Percentiles rank a stretch among this genome's conserved stretches.
Conservation (phyloP, 2,888 invertebrate genomes). For the Craniophora ligustri region DNA sequence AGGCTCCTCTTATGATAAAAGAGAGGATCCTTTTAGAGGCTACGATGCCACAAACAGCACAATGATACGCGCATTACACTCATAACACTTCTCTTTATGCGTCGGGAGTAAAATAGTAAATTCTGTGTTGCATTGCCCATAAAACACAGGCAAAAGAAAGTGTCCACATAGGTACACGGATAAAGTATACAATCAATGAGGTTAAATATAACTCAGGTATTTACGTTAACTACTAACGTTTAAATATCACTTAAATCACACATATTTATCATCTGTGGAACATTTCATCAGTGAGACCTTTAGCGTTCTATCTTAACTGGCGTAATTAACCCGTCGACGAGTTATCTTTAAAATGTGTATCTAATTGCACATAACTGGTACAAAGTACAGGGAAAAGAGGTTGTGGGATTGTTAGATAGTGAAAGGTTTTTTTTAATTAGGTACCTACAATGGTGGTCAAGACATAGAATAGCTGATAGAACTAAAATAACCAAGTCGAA, state of each 20-base stretch:
- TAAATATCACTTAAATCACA: conserved; percentile 58
- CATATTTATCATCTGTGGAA: conserved; percentile 58
- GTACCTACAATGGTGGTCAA: too few species aligned
- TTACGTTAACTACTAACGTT: conserved; percentile 45
- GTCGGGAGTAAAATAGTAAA: background rate
- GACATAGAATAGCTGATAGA: too few species aligned
- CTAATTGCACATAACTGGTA: conserved; percentile 48
- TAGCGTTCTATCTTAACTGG: conserved; percentile 59
- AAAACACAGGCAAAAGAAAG: background rate
- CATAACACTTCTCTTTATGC: too few species aligned
- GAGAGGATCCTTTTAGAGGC: too few species aligned
- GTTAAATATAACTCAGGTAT: conserved; percentile 41
- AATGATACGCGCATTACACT: too few species aligned
- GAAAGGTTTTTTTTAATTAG: conserved; percentile 27
- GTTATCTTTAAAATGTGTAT: conserved; percentile 55
- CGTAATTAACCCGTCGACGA: conserved; percentile 58
- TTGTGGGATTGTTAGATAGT: conserved; percentile 16
- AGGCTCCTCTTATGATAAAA: too few species aligned
- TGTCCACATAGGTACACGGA: conserved; percentile 1
- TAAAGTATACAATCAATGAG: conserved; percentile 13
- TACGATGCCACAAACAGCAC: too few species aligned
- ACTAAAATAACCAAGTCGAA: too few species aligned
- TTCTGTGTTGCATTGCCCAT: background rate
- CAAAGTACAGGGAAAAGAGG: conserved; percentile 27
- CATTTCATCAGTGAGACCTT: conserved; percentile 55